Evolutionary conservation across 1,140 invertebrate genomes (phyloP).

Genomic region (Homarus americanus): DNA sequence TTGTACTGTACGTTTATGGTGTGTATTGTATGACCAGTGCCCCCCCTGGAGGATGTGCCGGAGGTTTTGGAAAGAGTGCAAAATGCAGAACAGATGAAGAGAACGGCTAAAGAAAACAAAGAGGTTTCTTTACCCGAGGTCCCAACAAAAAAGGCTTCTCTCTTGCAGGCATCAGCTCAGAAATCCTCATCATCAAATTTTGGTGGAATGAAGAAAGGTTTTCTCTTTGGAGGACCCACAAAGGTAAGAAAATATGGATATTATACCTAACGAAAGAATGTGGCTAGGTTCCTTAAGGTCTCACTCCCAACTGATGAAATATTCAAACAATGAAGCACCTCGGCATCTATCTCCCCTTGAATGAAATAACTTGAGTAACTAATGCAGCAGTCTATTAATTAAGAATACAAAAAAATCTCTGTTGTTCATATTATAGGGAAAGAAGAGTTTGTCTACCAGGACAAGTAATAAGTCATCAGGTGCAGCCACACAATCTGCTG

Average conservation of each 20-base stretch:
- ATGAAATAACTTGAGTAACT: no score
- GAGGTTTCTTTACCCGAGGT: not conserved
- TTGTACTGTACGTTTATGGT: not conserved
- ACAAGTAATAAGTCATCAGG: not conserved
- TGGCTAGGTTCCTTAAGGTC: no score
- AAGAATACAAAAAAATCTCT: no score
- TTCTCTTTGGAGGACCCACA: conserved; percentile 23
- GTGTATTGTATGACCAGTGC: conserved; percentile 11
- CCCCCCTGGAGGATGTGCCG: conserved; percentile 36
- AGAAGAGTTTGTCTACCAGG: not conserved
- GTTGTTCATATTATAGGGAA: not conserved
- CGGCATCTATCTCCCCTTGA: no score
- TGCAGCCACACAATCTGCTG: not conserved
- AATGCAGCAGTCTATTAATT: no score
- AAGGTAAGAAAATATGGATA: conserved; percentile 25
- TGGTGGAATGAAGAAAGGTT: conserved; percentile 44
- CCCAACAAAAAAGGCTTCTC: not conserved
- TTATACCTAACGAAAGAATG: no score
- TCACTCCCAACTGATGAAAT: no score
- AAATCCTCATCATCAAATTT: conserved; percentile 14
- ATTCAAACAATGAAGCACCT: no score
- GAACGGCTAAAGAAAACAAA: not conserved
- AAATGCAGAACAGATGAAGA: not conserved
- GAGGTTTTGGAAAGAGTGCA: conserved; percentile 29
- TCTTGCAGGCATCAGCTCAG: not conserved